Evolutionary conservation across 2,888 invertebrate species (phyloP).

Genomic region (Amphipyra tragopoginis): DNA sequence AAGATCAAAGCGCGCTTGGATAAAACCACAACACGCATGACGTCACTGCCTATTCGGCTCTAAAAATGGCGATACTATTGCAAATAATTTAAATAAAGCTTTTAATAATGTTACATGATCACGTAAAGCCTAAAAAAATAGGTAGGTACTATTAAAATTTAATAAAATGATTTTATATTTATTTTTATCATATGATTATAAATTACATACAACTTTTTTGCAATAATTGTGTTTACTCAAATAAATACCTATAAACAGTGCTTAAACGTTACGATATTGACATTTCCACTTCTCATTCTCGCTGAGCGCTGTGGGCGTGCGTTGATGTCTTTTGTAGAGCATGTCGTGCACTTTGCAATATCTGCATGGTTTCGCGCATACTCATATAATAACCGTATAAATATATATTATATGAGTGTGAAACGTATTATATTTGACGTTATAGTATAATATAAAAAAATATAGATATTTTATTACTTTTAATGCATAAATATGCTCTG

Average conservation of each 20-base stretch:
- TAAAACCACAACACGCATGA: slow-evolving; percentile 10
- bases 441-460: not conserved
- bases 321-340: slow-evolving; percentile 83
- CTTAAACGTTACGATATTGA: slow-evolving; percentile 13
- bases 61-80: not conserved
- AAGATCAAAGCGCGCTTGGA: not conserved
- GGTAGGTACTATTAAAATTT: no score
- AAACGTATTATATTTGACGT: not conserved
- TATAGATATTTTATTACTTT: no score
- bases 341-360: slow-evolving; percentile 35
- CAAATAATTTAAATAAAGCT: no score
- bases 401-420: slow-evolving; percentile 9
- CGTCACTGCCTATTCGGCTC: slow-evolving; percentile 15
- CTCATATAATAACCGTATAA: slow-evolving; percentile 13
- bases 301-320: slow-evolving; percentile 64
- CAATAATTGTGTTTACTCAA: slow-evolving; percentile 4
- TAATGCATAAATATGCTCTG: no score
- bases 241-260: slow-evolving; percentile 10
- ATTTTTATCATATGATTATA: no score
- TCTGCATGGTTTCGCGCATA: slow-evolving; percentile 25
- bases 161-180: no score
- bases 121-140: no score
- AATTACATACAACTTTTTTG: no score
- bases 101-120: no score
- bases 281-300: slow-evolving; percentile 34